Conservation (phyloP, 1,140 invertebrate species). For the Whitmania pigra region DNA sequence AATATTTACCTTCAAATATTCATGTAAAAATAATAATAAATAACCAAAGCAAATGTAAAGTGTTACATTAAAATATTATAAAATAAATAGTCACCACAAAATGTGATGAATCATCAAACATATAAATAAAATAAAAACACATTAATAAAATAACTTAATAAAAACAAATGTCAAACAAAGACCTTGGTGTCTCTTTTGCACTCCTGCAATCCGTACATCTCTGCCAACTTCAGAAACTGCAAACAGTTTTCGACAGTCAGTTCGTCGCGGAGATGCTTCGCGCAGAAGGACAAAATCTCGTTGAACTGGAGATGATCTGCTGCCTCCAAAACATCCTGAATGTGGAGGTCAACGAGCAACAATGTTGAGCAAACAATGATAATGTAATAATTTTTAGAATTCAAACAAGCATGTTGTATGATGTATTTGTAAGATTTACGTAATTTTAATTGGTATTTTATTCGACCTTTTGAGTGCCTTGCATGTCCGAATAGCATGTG, state of each 20-base stretch:
- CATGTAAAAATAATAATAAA: not conserved
- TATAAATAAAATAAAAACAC: too few species aligned
- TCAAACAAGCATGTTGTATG: too few species aligned
- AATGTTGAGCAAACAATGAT: too few species aligned
- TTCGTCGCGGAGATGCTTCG: constrained; percentile 22
- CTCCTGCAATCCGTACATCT: constrained; percentile 23
- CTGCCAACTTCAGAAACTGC: constrained; percentile 24
- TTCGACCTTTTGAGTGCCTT: too few species aligned
- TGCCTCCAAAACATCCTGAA: constrained; percentile 25
- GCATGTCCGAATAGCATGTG: too few species aligned
- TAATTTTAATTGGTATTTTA: too few species aligned
- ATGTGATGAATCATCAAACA: too few species aligned
- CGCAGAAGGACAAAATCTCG: constrained; percentile 22
- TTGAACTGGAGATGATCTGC: constrained; percentile 24
- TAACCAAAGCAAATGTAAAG: not conserved
- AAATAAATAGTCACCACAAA: not conserved
- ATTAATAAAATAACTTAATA: too few species aligned
- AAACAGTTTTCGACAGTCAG: constrained; percentile 24
- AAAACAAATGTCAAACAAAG: too few species aligned
- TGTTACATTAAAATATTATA: not conserved
- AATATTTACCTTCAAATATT: too few species aligned
- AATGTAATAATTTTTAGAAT: too few species aligned
- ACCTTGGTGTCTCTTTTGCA: constrained; percentile 21
- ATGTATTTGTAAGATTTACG: too few species aligned
- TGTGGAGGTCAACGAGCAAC: not conserved